Percentiles rank a stretch among this genome's conserved stretches.
These are phyloP conservation scores for Epiperipatus broadwayi DNA, from an alignment of 2,888 invertebrate species.

Conservation along the genomic window DNA sequence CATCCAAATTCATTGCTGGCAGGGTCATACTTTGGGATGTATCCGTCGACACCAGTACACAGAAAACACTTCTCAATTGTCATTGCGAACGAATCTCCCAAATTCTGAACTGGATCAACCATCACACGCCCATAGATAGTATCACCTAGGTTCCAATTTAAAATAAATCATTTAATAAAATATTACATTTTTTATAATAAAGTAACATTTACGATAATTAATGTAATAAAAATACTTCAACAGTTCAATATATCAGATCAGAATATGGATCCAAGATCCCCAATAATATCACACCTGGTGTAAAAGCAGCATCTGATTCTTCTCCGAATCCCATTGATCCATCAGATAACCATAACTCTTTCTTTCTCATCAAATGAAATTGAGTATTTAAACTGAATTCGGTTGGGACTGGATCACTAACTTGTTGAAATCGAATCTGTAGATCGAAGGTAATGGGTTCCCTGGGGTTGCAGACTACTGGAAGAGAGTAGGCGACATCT, in stretches of 20 bases:
- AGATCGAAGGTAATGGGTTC: constrained; percentile 26
- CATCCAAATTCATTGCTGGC: constrained; percentile 26
- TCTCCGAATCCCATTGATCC: constrained; percentile 19
- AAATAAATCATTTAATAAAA: no score
- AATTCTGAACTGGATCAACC: constrained; percentile 25
- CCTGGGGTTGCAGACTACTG: constrained; percentile 23
- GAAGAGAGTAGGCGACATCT: constrained; percentile 21
- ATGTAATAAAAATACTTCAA: not conserved
- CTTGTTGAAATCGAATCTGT: constrained; percentile 28
- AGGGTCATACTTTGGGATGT: constrained; percentile 28
- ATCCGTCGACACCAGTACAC: constrained; percentile 28
- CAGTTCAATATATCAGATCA: no score
- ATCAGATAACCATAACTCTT: constrained; percentile 25
- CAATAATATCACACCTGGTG: constrained; percentile 22
- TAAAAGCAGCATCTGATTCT: constrained; percentile 23
- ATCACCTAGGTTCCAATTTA: constrained; percentile 26
- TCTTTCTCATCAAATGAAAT: constrained; percentile 24
- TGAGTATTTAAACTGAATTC: constrained; percentile 26
- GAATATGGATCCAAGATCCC: no score
- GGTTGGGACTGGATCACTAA: constrained; percentile 27
- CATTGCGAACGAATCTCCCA: constrained; percentile 25
- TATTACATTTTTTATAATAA: not conserved
- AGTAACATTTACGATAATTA: not conserved
- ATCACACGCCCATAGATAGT: constrained; percentile 26
- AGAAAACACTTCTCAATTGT: constrained; percentile 27